Evolutionary conservation across 1,140 invertebrate genomes (phyloP).

Genomic region (Luehdorfia chinensis): DNA sequence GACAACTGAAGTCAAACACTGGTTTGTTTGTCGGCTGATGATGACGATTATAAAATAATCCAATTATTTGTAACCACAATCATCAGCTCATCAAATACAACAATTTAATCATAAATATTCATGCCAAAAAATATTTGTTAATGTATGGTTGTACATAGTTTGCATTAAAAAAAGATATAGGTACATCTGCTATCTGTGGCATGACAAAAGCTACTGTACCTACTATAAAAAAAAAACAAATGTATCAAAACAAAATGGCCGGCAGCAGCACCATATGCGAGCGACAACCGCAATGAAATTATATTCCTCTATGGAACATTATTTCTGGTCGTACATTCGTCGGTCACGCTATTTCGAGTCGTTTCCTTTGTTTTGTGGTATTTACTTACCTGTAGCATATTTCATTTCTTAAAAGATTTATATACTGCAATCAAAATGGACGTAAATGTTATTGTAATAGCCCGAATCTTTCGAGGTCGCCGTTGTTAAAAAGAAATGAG

Average conservation of each 20-base stretch:
- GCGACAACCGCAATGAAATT: constrained; percentile 35
- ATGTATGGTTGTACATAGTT: too few relatives aligned
- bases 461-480: not conserved
- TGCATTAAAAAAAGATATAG: constrained; percentile 1
- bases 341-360: constrained; percentile 6
- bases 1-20: too few relatives aligned
- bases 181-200: constrained; percentile 10
- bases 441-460: not conserved
- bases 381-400: constrained; percentile 6
- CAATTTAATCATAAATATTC: too few relatives aligned
- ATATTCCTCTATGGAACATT: constrained; percentile 22
- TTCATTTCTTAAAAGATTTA: constrained; percentile 7
- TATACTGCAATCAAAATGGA: not conserved
- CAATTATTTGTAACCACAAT: too few relatives aligned
- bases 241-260: constrained; percentile 39
- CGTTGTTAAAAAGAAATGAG: not conserved
- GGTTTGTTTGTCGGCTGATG: too few relatives aligned
- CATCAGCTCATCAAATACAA: too few relatives aligned
- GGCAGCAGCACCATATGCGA: constrained; percentile 34
- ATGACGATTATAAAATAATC: too few relatives aligned
- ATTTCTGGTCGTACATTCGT: constrained; percentile 19
- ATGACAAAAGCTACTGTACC: constrained; percentile 23
- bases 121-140: too few relatives aligned
- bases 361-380: constrained; percentile 16
- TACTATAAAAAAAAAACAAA: constrained; percentile 23